Conservation (phyloP, 2,888 invertebrate species). For the Lasioglossum calceatum region DNA sequence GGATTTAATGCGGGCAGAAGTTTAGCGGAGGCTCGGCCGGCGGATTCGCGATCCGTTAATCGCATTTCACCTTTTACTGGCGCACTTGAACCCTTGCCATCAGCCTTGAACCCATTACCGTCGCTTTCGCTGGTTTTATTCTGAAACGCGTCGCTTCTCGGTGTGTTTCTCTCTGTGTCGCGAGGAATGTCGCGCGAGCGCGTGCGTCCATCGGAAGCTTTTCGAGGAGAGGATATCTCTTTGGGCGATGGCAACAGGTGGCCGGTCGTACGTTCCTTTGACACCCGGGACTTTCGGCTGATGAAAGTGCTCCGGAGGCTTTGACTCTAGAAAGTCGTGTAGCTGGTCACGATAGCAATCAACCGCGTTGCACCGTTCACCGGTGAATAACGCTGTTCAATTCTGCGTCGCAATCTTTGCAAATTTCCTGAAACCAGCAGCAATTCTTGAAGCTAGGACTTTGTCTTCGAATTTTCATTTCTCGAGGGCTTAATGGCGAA, state of each 20-base stretch:
- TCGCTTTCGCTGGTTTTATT: conserved; percentile 6
- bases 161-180: background rate
- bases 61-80: conserved; percentile 5
- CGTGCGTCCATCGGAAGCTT: conserved; percentile 25
- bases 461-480: background rate
- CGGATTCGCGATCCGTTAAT: background rate
- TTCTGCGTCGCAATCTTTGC: background rate
- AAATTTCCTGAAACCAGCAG: background rate
- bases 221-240: background rate
- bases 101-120: conserved; percentile 14
- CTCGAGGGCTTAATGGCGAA: background rate
- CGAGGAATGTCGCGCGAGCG: background rate
- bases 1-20: background rate
- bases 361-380: conserved; percentile 7
- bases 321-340: background rate
- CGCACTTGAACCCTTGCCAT: conserved; percentile 9
- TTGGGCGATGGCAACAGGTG: conserved; percentile 42
- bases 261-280: conserved; percentile 21
- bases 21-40: background rate
- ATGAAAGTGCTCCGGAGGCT: background rate
- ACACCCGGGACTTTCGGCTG: background rate
- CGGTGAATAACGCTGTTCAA: background rate
- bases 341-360: background rate
- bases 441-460: background rate
- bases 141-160: background rate